These are phyloP conservation scores for Anagyrus pseudococci DNA, from an alignment of 2,888 invertebrate genomes.

Conservation along the genomic window DNA sequence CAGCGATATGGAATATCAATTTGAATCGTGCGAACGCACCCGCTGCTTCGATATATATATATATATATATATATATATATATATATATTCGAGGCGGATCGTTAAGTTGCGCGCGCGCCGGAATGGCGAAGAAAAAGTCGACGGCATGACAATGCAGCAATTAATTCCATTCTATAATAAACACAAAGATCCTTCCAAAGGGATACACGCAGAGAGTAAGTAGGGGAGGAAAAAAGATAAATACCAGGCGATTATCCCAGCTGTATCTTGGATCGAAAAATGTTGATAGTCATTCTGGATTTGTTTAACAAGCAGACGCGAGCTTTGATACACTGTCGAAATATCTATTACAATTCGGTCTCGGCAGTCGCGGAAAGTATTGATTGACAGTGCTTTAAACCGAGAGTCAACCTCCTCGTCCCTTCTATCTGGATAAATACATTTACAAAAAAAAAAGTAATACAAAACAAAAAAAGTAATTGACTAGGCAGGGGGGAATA, in stretches of 20 bases:
- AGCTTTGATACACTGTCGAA: not conserved
- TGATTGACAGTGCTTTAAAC: too few species aligned
- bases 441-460: too few species aligned
- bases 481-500: not conserved
- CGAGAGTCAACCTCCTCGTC: too few species aligned
- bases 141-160: not conserved
- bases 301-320: not conserved
- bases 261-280: not conserved
- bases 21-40: too few species aligned
- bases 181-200: not conserved
- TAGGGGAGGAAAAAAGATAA: too few species aligned
- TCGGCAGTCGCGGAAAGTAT: too few species aligned
- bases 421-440: too few species aligned
- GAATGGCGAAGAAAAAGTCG: too few species aligned
- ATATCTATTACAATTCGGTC: not conserved
- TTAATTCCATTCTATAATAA: not conserved
- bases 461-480: too few species aligned
- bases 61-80: not conserved
- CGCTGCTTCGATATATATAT: not conserved
- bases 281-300: not conserved
- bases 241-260: too few species aligned
- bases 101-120: not conserved
- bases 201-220: not conserved
- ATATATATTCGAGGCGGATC: not conserved
- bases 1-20: too few species aligned